A percentile compares a stretch with the other conserved stretches of the same genome.
phyloP scores from a whole-genome alignment of 2,888 invertebrate genomes.

The Pristionchus mayeri region DNA sequence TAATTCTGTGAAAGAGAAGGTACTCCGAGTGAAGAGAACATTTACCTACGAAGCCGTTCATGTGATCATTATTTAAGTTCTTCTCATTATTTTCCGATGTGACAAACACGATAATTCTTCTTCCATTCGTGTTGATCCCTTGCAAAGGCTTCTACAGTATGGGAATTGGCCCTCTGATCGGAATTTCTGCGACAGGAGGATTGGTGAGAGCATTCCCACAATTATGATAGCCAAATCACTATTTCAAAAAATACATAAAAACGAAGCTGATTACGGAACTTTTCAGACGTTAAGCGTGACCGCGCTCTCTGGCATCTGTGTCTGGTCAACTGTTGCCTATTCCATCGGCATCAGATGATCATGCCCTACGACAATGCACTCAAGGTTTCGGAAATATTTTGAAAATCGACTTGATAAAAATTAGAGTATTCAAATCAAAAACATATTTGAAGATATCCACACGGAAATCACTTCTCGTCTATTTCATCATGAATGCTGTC shows the following conservation, averaged over 20 bases:
- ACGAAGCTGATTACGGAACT: too few relatives aligned
- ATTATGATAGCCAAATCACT: too few relatives aligned
- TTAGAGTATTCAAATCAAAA: too few relatives aligned
- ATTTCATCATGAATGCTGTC: background rate
- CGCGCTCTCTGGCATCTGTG: background rate
- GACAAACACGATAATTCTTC: background rate
- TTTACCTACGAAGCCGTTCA: too few relatives aligned
- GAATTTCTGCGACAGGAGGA: background rate
- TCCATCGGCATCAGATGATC: constrained; percentile 38
- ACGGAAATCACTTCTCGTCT: background rate
- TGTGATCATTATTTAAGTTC: background rate
- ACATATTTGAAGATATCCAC: background rate
- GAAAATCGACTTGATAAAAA: too few relatives aligned
- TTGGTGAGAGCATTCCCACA: background rate
- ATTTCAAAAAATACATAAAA: too few relatives aligned
- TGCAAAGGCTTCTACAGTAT: constrained; percentile 9
- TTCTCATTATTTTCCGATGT: background rate
- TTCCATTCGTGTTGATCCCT: background rate
- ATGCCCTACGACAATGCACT: background rate
- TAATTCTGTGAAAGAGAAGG: too few relatives aligned
- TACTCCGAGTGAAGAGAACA: too few relatives aligned
- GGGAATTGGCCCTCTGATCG: background rate
- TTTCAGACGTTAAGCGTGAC: background rate
- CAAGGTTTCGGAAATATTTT: constrained; percentile 26
- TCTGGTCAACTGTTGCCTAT: constrained; percentile 17